phyloP scores from a whole-genome alignment of 92 coral and sea anemone genomes.

The Siderastrea siderea region DNA sequence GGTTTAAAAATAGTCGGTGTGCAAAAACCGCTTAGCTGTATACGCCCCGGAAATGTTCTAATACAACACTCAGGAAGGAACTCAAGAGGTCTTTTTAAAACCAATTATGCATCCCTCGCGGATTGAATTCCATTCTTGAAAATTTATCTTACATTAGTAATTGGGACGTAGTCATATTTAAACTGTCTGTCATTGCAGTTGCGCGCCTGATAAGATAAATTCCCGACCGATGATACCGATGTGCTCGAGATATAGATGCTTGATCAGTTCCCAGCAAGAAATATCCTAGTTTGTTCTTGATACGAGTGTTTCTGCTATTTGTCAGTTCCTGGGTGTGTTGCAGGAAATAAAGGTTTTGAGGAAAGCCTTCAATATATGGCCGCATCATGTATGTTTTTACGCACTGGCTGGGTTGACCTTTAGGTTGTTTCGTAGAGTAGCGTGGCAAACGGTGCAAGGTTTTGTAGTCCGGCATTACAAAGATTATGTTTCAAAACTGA shows the following conservation, averaged over 20 bases:
- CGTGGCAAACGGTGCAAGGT: not conserved
- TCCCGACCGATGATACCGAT: no score
- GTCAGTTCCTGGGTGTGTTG: not conserved
- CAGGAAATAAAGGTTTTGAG: no score
- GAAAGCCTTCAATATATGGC: no score
- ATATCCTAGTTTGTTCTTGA: not conserved
- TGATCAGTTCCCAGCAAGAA: no score
- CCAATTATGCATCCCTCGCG: slow-evolving; percentile 20
- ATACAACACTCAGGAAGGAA: slow-evolving; percentile 20
- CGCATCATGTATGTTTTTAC: no score
- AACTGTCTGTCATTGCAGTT: not conserved
- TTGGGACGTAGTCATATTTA: not conserved
- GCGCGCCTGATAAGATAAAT: not conserved
- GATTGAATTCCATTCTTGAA: slow-evolving; percentile 48
- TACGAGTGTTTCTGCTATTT: not conserved
- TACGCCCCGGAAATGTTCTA: slow-evolving; percentile 21
- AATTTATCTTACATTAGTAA: not conserved
- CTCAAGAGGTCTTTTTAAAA: not conserved
- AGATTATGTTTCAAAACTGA: not conserved
- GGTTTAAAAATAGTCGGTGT: not conserved
- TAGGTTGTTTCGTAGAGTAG: not conserved
- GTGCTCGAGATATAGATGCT: no score
- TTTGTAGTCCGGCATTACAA: not conserved
- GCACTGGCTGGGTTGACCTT: not conserved
- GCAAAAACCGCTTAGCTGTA: not conserved